Base-by-base conservation (phyloP, 2,797 vertebrate species). In the Tapirus indicus region DNA sequence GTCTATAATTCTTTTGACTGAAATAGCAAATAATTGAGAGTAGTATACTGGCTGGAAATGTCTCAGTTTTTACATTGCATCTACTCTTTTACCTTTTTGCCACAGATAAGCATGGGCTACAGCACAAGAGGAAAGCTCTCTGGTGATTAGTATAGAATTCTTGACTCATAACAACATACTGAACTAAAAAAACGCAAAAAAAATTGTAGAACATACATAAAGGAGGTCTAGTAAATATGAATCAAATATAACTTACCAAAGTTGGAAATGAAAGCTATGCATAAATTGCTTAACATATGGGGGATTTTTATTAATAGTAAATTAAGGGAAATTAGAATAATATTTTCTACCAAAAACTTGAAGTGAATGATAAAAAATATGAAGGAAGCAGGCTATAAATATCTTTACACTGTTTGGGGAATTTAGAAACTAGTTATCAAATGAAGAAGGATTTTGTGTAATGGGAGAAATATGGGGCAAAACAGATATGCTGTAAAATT, bases 301-400 rank as follows among this genome's bases (percentile, higher is more conserved):
- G 41, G 52, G 32, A 83, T 91, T 88, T 88, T 95, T 79, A 79
- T 88, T 75, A 64, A 49, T 10, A 49, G 38, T 7, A 64, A 85
- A 38, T 62, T 13, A 20, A 23, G 25, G 27, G 3, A 92, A 89
- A 75, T 79, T 41, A 95, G 18, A 96, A 79, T 21, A 27, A 47
- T 29, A 11, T 52, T 85, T 38, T 77, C 66, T 62, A 91, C 13
- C 71, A 44, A 64, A 95, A 94, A 60, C 35, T 87, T 49, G 18
- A 97, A 60, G 52, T 96, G 88, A 96, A 79, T 27, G 68, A 68
- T 62, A 66, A 93, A 94, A 94, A 93, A 29, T 72, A 87, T 38
- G 58, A 95, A 95, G 32, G 27, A 79, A 83, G 1, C 38, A 86
- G n/a, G 7, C 6, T 52, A 72, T 62, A 82, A 52, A 41, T 89